A percentile compares a stretch with the other conserved stretches of the same genome.
Evolutionary conservation across 2,113 vertebrate genomes (phyloP).

Genomic region (Halcyon senegalensis): DNA sequence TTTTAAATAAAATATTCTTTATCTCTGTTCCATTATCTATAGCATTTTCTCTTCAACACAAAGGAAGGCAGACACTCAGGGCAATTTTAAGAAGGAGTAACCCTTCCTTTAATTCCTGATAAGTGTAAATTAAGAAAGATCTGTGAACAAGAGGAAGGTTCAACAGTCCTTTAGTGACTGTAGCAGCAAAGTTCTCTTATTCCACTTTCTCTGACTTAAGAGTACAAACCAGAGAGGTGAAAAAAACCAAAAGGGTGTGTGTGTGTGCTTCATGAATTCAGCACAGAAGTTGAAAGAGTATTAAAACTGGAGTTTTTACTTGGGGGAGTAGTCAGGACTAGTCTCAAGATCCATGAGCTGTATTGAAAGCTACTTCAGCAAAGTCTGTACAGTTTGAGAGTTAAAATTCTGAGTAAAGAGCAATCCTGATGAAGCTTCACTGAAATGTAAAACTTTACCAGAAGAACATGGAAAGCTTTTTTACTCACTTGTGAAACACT

Average conservation of each 20-base stretch:
- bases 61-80: neutral
- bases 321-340: neutral
- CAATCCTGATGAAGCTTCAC: neutral
- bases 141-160: neutral
- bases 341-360: neutral
- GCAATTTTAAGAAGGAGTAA: neutral
- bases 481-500: neutral
- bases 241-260: too few relatives aligned
- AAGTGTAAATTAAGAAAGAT: neutral
- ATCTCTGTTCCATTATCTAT: neutral
- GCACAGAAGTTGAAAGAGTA: neutral
- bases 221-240: fast-evolving
- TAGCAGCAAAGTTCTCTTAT: neutral
- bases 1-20: neutral
- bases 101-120: neutral
- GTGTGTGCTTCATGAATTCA: neutral
- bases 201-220: neutral
- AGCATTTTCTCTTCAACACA: neutral
- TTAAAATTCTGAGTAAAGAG: neutral
- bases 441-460: neutral
- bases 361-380: neutral
- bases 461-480: neutral
- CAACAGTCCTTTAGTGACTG: neutral
- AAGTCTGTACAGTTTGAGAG: neutral
- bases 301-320: neutral